These are phyloP conservation scores for Passer domesticus DNA, from an alignment of 2,113 vertebrate genomes.

Conservation along the genomic window DNA sequence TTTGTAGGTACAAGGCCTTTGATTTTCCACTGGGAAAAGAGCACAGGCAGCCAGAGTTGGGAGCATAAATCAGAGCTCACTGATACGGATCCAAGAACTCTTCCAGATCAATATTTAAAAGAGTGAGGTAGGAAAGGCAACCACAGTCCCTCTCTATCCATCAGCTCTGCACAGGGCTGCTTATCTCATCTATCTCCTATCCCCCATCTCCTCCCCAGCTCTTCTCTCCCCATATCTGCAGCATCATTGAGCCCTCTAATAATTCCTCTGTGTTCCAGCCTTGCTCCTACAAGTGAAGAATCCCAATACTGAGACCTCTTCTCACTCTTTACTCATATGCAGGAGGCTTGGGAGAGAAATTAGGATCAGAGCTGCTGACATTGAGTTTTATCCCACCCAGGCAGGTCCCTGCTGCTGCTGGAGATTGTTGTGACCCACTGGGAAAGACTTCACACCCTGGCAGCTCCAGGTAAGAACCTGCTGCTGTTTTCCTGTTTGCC, in stretches of 20 bases:
- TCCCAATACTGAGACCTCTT: not conserved
- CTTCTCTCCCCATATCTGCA: not conserved
- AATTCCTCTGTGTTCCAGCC: not conserved
- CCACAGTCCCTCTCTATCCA: not conserved
- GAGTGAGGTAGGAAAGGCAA: not conserved
- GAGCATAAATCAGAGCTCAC: not conserved
- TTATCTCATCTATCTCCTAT: not conserved
- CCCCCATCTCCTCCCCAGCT: not conserved
- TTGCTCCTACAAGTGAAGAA: not conserved
- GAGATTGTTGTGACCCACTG: not conserved
- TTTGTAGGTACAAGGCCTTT: conserved; percentile 33
- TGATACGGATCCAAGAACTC: not conserved
- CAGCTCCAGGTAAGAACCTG: not conserved
- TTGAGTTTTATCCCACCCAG: not conserved
- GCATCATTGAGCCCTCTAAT: not conserved
- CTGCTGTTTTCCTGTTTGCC: not conserved
- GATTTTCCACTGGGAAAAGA: conserved; percentile 22
- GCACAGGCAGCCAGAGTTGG: not conserved
- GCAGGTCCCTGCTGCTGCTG: not conserved
- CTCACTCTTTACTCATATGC: not conserved
- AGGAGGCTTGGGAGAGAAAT: not conserved
- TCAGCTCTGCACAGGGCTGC: not conserved
- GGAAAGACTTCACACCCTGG: not conserved
- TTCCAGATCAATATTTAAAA: conserved; percentile 42
- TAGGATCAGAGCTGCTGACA: not conserved